Base-by-base conservation (phyloP, 2,888 invertebrate species). In the Drosophila silvestris region DNA sequence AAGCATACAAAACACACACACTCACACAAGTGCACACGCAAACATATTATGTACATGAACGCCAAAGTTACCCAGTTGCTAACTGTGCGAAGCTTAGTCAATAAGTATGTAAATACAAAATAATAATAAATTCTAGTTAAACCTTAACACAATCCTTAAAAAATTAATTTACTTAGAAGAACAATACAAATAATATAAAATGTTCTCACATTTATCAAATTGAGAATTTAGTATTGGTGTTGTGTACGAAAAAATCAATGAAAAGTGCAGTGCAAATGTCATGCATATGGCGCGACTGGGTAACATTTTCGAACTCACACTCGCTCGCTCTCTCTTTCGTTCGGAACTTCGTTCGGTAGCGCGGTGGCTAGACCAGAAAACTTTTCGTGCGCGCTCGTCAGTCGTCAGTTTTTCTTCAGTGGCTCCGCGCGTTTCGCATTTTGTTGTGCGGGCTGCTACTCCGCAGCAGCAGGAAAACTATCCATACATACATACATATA, bases 351-450 rank as follows among this genome's bases (percentile, higher is more conserved):
- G 88, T 83, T 83, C 84, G 68, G 41, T 74, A 47, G 66, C 62
- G 59, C 59, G 58, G 63, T 54, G 71, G 68, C 81, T 81, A 73
- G 79, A 70, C 67, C 63, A 81, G 76, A 83, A 83, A 81, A 85
- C 71, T 81, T 82, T 89, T 77, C 79, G 87, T 77, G 74, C 59
- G 72, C 74, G 81, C 70, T 71, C 73, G 83, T 85, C 89, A 88
- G 91, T 88, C 89, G 83, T 90, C 90, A 85, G 88, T 82, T 85
- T 89, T 89, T 85, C 85, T 89, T 85, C 85, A 88, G 88, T 86
- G 82, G 91, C 91, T 91, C 89, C 91, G 91, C 91, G 91, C 86
- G 91, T 91, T 83, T 84, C 87, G 79, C 79, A 87, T 90, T 91
- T 83, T 83, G 89, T 82, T 84, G 87, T 82, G 84, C 83, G 90